Base-by-base conservation (phyloP, 2,888 invertebrate genomes). In the Conops quadrifasciatus region DNA sequence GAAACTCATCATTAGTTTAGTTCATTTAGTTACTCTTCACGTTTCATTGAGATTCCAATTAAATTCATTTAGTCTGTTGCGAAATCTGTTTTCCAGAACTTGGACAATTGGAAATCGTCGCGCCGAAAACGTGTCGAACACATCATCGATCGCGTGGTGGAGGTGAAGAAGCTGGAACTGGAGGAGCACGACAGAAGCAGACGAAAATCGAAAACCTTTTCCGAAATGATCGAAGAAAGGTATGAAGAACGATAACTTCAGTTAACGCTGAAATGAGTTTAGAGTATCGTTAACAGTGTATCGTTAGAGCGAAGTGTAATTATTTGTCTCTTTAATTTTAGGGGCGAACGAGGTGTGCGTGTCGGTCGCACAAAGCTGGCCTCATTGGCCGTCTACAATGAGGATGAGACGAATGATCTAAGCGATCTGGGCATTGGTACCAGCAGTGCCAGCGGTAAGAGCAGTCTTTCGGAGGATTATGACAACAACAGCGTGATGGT, bases 61-160 rank as follows among this genome's bases (percentile, higher is more conserved):
- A 4, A 36, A 36, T 36, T 36, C 9, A 7, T 36, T 36, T 9
- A 36, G 9, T 7, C 36, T 36, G 36, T 36, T 36, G 4, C 9
- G 9, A 36, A 36, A 36, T 43, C 9, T 43, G 3, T 43, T 30
- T 81, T 84, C 16, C 86, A 95, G 95, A 95, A 95, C 88, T 88
- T 95, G 87, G 95, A 95, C 87, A 95, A 93, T 87, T 95, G 95
- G 96, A 96, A 96, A 88, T 94, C 93, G 77, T 94, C 94, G 77
- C 89, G 96, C 80, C 91, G 96, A 90, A 95, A 96, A 91, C 91
- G 94, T 71, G 94, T 95, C 80, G 94, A 95, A 82, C 94, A 94
- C 85, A 94, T 94, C 78, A 94, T 95, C 82, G 94, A 94, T 87
- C 89, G 95, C 77, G 94, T 94, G 78, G 94, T 94, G 76, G 95